phyloP scores from a whole-genome alignment of 2,888 invertebrate species.

The Antitype chi region DNA sequence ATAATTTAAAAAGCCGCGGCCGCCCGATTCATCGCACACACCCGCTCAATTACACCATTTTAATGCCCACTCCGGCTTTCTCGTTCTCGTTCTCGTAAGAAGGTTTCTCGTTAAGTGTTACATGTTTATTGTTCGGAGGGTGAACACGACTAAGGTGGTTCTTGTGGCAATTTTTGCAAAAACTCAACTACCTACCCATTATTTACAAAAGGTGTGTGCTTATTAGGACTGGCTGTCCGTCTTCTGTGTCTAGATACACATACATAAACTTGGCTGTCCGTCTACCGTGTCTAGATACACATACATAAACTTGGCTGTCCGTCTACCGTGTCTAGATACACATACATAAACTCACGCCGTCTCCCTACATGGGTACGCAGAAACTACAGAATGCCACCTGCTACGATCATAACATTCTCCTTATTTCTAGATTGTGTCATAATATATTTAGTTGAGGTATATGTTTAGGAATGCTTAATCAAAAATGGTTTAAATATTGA shows the following conservation, averaged over 20 bases:
- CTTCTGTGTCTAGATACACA: neutral
- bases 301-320: neutral
- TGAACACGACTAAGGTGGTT: conserved; percentile 31
- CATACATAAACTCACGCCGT: neutral
- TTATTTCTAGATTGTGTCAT: neutral
- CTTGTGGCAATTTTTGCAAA: conserved; percentile 27
- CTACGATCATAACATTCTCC: neutral
- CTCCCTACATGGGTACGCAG: neutral
- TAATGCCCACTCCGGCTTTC: conserved; percentile 58
- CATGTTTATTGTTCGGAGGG: conserved; percentile 54
- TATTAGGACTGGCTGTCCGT: conserved; percentile 5
- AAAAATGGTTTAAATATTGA: neutral
- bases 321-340: neutral
- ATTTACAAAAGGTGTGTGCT: neutral
- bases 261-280: too few species aligned
- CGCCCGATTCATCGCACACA: conserved; percentile 61
- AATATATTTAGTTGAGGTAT: neutral
- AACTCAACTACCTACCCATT: neutral
- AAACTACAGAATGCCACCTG: neutral
- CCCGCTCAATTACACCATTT: conserved; percentile 63
- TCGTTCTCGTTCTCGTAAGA: conserved; percentile 47
- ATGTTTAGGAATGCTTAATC: neutral
- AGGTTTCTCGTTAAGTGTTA: conserved; percentile 49
- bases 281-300: too few species aligned
- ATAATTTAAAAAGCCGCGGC: conserved; percentile 68